These are phyloP conservation scores for Diadophis punctatus DNA, from an alignment of 2,113 vertebrate species.

Conservation along the genomic window DNA sequence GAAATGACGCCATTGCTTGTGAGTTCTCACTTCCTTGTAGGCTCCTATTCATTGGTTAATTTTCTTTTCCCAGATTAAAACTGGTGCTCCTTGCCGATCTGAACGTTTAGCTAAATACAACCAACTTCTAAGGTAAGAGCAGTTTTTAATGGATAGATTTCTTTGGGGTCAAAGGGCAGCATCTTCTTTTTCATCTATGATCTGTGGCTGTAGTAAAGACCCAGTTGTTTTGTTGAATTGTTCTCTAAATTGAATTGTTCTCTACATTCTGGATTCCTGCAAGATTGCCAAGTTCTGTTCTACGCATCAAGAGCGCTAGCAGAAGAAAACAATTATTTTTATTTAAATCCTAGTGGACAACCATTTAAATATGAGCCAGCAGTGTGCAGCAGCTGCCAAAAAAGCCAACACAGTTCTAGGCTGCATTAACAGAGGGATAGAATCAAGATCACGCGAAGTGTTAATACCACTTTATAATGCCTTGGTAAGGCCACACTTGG, in stretches of 20 bases:
- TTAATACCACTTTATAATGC: too few relatives aligned
- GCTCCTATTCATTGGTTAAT: accelerated
- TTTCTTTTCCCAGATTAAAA: slow-evolving; percentile 85
- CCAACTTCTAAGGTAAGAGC: slow-evolving; percentile 87
- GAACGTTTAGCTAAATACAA: slow-evolving; percentile 98
- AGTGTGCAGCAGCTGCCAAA: too few relatives aligned
- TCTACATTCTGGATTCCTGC: not conserved
- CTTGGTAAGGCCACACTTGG: too few relatives aligned
- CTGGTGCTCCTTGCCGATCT: slow-evolving; percentile 93
- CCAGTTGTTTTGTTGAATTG: not conserved
- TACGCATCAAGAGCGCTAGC: not conserved
- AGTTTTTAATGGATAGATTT: not conserved
- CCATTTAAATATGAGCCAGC: too few relatives aligned
- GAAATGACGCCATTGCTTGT: not conserved
- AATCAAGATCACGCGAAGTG: too few relatives aligned
- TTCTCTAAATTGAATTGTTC: not conserved
- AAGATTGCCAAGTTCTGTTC: not conserved
- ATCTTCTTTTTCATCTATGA: not conserved
- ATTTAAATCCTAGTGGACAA: too few relatives aligned
- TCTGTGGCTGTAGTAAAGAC: not conserved
- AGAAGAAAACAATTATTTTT: too few relatives aligned
- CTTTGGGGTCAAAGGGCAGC: not conserved
- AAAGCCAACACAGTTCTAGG: too few relatives aligned
- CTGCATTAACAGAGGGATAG: too few relatives aligned
- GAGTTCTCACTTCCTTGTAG: not conserved